Evolutionary conservation across 1,140 invertebrate genomes (phyloP).

Genomic region (Philopotamus ludificatus): DNA sequence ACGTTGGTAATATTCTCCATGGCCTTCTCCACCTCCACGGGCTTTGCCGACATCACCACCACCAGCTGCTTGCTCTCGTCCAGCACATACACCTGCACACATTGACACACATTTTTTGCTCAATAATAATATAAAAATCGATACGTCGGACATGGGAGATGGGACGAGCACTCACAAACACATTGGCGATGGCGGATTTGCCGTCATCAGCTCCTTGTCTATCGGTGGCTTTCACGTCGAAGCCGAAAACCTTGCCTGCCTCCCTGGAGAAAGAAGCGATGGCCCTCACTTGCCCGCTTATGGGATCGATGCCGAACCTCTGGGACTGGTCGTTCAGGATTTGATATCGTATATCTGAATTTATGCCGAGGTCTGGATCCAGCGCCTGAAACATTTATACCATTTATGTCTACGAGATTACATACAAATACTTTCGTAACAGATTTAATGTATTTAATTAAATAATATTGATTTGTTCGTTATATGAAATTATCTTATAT

Average conservation of each 20-base stretch:
- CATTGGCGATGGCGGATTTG: slow-evolving; percentile 75
- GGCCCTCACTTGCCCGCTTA: slow-evolving; percentile 71
- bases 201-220: slow-evolving; percentile 73
- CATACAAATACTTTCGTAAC: too few relatives aligned
- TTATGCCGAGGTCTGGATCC: slow-evolving; percentile 72
- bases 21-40: slow-evolving; percentile 70
- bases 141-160: not conserved
- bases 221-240: slow-evolving; percentile 87
- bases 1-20: slow-evolving; percentile 69
- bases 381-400: slow-evolving; percentile 57
- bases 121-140: slow-evolving; percentile 3
- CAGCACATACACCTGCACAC: slow-evolving; percentile 71
- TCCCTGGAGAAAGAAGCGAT: slow-evolving; percentile 65
- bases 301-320: slow-evolving; percentile 73
- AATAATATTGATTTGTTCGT: too few relatives aligned
- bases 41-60: slow-evolving; percentile 71
- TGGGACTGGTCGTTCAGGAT: slow-evolving; percentile 68
- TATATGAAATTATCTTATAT: too few relatives aligned
- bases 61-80: slow-evolving; percentile 78
- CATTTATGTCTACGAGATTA: too few relatives aligned
- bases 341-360: slow-evolving; percentile 77
- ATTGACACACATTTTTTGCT: not conserved
- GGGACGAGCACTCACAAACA: slow-evolving; percentile 66
- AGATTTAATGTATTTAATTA: too few relatives aligned
- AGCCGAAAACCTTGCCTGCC: slow-evolving; percentile 74